Base-by-base conservation (phyloP, 2,797 vertebrate genomes). In the Diplodus sargus region DNA sequence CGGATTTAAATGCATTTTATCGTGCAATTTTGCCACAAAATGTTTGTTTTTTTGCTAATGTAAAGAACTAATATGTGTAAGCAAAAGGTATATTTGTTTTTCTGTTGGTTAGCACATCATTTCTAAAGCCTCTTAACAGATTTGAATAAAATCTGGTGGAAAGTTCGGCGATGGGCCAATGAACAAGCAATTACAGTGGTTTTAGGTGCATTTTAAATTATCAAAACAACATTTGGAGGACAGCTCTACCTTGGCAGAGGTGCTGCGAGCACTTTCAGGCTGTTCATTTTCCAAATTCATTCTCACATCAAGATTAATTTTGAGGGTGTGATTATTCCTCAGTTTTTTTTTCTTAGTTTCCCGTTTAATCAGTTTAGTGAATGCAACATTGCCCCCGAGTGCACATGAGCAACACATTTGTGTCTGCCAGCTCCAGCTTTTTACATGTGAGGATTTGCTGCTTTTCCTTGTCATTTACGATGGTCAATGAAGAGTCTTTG, bases 151-250 rank as follows among this genome's bases (percentile, higher is more conserved):
- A 23, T 48, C 18, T 52, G 2, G 16, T 18, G 22, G 28, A 70
- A 43, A 22, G n/a, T 15, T 49, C 9, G 61, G 22, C 16, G 0
- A 6, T 20, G 23, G 10, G 42, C 12, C 23, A 64, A 75, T 34
- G 22, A 59, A 22, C 42, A 48, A 65, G 52, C 58, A 57, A 74
- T 57, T 49, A 51, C 43, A 48, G 22, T 23, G 6, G 45, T 28
- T 48, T 51, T n/a, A 51, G 34, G 18, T 54, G 42, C 54, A 23
- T 54, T 71, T 43, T 70, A 47, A 5, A 49, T 70, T 63, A 17
- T 51, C 42, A 22, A 34, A 71, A 17, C n/a, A 23, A 49, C 17
- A 49, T 69, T 34, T n/a, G 22, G 62, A 54, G 52, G 42, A 48
- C 12, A 22, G 10, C 42, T 30, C 39, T 18, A 4, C 49, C 18